Evolutionary conservation across 2,888 invertebrate species (phyloP), one percentile per base, ranked within the genome.

Genomic region (Halictus ligatus): DNA sequence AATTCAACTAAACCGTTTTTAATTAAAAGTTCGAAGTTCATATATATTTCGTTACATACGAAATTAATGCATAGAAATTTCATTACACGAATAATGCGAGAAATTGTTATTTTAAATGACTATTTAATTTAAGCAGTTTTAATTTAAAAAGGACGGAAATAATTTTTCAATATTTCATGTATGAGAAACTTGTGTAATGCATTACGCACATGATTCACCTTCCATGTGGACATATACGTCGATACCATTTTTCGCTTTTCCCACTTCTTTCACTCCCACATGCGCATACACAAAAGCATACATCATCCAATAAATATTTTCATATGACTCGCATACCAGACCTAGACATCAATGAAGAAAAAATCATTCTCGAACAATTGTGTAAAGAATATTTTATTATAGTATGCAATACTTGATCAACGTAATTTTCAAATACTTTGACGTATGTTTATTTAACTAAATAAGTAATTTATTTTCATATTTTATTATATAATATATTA

Each of bases 181-280:
- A 43, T 43, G 71, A 43, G 43, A 43, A 71, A 71, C 71, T 71
- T 71, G 71, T 71, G 71, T 43, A 71, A 71, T 71, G 43, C 43
- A 71, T 71, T 71, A 71, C 43, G 40, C 0, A 71, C 43, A n/a
- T 12, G 71, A 71, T 71, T 71, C 71, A 43, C 71, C 21, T 71
- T 71, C 43, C 71, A 71, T 71, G 43, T 71, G 43, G 71, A 71
- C 71, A 71, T 71, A 71, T 71, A 71, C 43, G 71, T 43, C 71
- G 71, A 71, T 43, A 43, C 71, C 71, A n/a, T 71, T 71, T 71
- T 71, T 71, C n/a, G 43, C 40, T 43, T 71, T 71, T 71, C 43
- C 71, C 71, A 40, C 40, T 43, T 71, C 71, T 71, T 71, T 71
- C 71, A 71, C 71, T 43, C 71, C 71, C 71, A 71, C 71, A 71